Conservation (phyloP, 2,113 vertebrate genomes). For the Oncorhynchus nerka region DNA sequence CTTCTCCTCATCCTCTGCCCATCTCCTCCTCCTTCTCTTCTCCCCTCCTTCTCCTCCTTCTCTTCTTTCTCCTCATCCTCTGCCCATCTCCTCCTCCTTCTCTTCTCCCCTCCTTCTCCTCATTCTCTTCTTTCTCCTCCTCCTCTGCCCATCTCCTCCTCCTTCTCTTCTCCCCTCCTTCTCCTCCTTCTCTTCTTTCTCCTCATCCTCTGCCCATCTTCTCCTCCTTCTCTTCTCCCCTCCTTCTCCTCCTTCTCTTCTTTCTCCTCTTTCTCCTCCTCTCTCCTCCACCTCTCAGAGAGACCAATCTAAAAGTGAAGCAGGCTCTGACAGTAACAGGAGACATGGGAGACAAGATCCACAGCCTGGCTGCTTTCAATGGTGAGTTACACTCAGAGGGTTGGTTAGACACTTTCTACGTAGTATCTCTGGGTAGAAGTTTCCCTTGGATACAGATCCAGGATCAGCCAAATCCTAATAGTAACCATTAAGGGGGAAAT, state of each 20-base stretch:
- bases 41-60: no score
- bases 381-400: constrained; percentile 65
- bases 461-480: no score
- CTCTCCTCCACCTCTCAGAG: constrained; percentile 67
- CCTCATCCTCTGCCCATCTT: no score
- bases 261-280: not conserved
- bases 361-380: constrained; percentile 83
- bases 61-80: not conserved
- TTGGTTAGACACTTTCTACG: not conserved
- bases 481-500: no score
- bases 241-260: not conserved
- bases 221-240: not conserved
- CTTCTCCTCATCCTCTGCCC: constrained; percentile 4
- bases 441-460: no score
- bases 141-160: not conserved
- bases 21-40: not conserved
- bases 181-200: not conserved
- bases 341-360: constrained; percentile 81
- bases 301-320: constrained; percentile 96
- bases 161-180: not conserved
- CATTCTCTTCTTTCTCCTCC: not conserved
- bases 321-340: constrained; percentile 87
- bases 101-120: not conserved
- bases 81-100: no score
- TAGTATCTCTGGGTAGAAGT: not conserved